phyloP scores from a whole-genome alignment of 2,113 vertebrate species.

The Sapajus apella region DNA sequence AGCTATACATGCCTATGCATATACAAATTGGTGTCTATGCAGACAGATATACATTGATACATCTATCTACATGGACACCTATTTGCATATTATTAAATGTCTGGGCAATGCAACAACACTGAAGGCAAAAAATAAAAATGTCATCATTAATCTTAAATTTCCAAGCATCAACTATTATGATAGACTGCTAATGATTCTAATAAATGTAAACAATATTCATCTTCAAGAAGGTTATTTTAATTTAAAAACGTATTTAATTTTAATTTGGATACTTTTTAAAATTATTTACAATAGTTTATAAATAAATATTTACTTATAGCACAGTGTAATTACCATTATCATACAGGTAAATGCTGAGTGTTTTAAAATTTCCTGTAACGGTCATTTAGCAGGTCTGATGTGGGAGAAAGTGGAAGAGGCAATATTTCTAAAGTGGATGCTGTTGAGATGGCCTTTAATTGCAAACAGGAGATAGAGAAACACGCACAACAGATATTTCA shows the following conservation, averaged over 20 bases:
- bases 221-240: not conserved
- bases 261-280: not conserved
- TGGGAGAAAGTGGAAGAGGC: not conserved
- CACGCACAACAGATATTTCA: not conserved
- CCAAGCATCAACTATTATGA: not conserved
- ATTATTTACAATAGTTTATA: too few species aligned
- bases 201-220: not conserved
- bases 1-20: not conserved
- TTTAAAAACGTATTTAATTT: not conserved
- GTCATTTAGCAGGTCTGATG: not conserved
- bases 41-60: too few species aligned
- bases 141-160: not conserved
- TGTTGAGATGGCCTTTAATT: not conserved
- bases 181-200: not conserved
- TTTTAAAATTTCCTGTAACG: not conserved
- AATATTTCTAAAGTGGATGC: not conserved
- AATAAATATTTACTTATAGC: not conserved
- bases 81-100: not conserved
- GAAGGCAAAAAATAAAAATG: not conserved
- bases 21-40: not conserved
- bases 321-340: not conserved
- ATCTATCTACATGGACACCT: not conserved
- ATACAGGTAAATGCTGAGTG: not conserved
- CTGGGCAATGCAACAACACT: not conserved
- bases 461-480: not conserved